Base-by-base conservation (phyloP, 2,797 vertebrate genomes). In the Acrossocheilus wenchowensis region DNA sequence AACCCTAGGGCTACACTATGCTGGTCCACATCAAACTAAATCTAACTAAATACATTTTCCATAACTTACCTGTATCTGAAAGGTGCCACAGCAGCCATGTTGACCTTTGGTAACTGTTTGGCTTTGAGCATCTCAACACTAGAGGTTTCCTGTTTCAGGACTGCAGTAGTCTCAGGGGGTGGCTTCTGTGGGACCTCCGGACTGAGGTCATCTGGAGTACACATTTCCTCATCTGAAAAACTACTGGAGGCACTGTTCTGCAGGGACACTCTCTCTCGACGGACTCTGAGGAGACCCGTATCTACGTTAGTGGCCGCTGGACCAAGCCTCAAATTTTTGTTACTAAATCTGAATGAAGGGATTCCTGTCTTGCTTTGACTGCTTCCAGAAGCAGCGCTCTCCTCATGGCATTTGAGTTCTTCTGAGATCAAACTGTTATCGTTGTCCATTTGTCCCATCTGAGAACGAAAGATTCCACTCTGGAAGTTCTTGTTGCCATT, bases 31-130 rank as follows among this genome's bases (percentile, higher is more conserved):
- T 64, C 17, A 3, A 17, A 64, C 19, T 36, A 54, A 39, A 23
- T 62, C 50, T 30, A 30, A 30, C 30, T 30, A 30, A 66, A 4
- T 11, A 6, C 1, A 60, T 26, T 82, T n/a, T 23, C 9, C 39
- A 36, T 39, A 66, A 82, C 94, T 94, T 89, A 97, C 97, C 96
- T 94, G 94, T 97, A 97, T 90, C 95, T 96, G 93, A 98, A 98
- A 6, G 97, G 97, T 52, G 97, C 97, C 71, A 98, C 97, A 0
- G 97, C 96, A 7, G 97, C 97, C 36, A 96, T 98, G 93, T 97
- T 94, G 0, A 97, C 96, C 84, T 91, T 96, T 54, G 91, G 95
- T 64, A 93, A 91, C 1, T 89, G 89, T 1, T 86, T 89, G 71
- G 93, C 92, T 71, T 50, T 81, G 14, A 91, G 86, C 11, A 71